Conservation (phyloP, 2,113 vertebrate genomes). For the Malaclemys terrapin region DNA sequence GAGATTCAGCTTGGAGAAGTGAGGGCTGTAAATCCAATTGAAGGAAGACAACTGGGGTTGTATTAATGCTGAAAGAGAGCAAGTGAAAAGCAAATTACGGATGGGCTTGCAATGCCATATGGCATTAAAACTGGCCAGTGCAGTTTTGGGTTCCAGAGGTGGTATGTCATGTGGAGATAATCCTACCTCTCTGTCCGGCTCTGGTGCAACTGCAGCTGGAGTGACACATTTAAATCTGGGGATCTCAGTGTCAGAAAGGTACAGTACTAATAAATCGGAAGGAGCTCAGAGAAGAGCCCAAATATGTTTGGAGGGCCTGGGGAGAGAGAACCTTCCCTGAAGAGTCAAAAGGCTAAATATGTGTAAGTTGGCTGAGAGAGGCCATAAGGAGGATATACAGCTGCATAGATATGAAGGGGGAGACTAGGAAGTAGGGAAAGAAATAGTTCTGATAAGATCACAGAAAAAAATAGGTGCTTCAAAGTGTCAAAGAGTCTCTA, state of each 20-base stretch:
- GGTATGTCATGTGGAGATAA: accelerated
- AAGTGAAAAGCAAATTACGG: not conserved
- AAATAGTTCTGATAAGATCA: not conserved
- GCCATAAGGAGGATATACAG: not conserved
- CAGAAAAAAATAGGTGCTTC: not conserved
- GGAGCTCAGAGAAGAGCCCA: not conserved
- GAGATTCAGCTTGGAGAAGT: not conserved
- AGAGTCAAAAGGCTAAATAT: not conserved
- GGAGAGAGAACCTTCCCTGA: not conserved
- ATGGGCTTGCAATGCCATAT: not conserved
- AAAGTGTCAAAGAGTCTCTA: not conserved
- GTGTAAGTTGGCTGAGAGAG: not conserved
- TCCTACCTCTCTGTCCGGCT: not conserved
- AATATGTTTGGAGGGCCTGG: not conserved
- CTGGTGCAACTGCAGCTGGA: not conserved
- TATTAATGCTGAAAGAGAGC: not conserved
- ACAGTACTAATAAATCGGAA: not conserved
- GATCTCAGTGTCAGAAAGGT: not conserved
- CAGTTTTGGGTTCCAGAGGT: not conserved
- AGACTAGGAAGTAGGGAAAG: not conserved
- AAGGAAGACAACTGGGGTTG: not conserved
- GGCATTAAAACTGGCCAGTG: not conserved
- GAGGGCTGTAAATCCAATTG: not conserved
- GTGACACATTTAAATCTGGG: not conserved
- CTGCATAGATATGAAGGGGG: not conserved